phyloP scores from a whole-genome alignment of 2,113 vertebrate genomes.

The Siphamia tubifer region DNA sequence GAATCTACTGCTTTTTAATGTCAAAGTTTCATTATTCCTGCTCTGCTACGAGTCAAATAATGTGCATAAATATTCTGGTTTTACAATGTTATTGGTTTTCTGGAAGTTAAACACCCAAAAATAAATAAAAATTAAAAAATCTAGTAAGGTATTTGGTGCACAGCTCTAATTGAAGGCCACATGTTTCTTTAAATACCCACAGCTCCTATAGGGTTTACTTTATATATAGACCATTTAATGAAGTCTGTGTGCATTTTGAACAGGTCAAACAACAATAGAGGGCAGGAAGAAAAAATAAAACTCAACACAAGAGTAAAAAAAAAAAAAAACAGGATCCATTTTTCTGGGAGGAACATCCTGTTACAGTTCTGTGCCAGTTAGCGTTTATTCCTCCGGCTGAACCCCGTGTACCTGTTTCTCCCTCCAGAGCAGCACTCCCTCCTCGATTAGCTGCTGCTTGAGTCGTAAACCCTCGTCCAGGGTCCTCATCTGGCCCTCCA shows the following conservation, averaged over 20 bases:
- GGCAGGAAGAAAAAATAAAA: too few relatives aligned
- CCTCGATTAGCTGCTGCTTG: conserved; percentile 77
- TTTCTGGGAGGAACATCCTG: neutral
- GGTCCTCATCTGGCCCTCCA: conserved; percentile 77
- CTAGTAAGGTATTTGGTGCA: too few relatives aligned
- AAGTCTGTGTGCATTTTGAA: neutral
- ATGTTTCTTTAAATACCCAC: neutral
- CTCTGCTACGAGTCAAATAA: too few relatives aligned
- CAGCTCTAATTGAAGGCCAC: too few relatives aligned
- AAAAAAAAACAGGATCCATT: neutral
- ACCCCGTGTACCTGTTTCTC: conserved; percentile 71
- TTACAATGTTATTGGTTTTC: too few relatives aligned
- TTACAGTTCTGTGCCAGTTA: neutral
- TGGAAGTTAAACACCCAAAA: too few relatives aligned
- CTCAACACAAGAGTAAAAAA: neutral
- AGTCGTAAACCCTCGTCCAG: conserved; percentile 72
- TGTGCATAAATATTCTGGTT: too few relatives aligned
- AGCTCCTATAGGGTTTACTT: neutral
- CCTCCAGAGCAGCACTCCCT: conserved; percentile 75
- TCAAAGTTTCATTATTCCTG: too few relatives aligned
- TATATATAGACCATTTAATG: neutral
- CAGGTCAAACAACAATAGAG: neutral
- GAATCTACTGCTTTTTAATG: too few relatives aligned
- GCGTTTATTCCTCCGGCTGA: neutral
- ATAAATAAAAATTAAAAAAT: too few relatives aligned